Evolutionary conservation across 2,797 vertebrate genomes (phyloP).

Genomic region (Chrosomus eos): DNA sequence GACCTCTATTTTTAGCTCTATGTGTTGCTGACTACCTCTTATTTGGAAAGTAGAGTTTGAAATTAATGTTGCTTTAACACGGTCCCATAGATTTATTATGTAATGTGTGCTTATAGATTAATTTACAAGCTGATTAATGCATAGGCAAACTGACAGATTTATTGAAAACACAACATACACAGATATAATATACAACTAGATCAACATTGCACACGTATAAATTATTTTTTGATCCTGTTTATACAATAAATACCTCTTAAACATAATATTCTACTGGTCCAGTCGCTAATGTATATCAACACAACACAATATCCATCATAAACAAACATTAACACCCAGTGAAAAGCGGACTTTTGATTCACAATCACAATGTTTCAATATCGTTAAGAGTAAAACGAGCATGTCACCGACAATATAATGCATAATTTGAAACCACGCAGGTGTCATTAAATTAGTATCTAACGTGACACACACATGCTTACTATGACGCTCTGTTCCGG

Average conservation of each 20-base stretch:
- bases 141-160: not conserved
- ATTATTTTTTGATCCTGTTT: not conserved
- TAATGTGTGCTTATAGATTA: not conserved
- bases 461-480: not conserved
- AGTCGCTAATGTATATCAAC: not conserved
- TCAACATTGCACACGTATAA: not conserved
- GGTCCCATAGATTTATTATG: not conserved
- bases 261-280: not conserved
- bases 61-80: not conserved
- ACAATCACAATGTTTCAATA: not conserved
- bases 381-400: not conserved
- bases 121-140: not conserved
- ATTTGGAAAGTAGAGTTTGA: not conserved
- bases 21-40: not conserved
- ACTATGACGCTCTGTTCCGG: constrained; percentile 61
- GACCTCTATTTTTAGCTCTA: not conserved
- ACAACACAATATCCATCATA: not conserved
- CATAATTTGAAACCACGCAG: not conserved
- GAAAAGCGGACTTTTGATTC: no score
- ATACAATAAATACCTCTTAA: not conserved
- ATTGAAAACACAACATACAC: not conserved
- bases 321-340: not conserved
- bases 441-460: not conserved
- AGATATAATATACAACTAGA: not conserved
- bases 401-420: not conserved